Conservation (phyloP, 2,888 invertebrate genomes). For the Pterostichus madidus region DNA sequence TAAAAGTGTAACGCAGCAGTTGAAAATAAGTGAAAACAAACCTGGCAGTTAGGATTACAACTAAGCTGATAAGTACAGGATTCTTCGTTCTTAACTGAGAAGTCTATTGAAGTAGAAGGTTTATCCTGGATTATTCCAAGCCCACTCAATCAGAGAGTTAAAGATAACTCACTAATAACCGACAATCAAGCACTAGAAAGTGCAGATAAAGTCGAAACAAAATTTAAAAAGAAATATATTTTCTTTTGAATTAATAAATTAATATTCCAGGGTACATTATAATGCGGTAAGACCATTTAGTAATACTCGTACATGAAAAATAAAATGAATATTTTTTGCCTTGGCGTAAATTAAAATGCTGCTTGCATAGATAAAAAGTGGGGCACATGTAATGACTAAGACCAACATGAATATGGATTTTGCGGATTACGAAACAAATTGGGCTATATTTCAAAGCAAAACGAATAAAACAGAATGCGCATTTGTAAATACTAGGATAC, state of each 20-base stretch:
- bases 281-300: slow-evolving; percentile 18
- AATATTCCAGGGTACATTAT: slow-evolving; percentile 4
- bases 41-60: no score
- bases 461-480: slow-evolving; percentile 35
- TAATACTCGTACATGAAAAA: not conserved
- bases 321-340: slow-evolving; percentile 25
- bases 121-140: no score
- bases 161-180: no score
- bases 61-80: no score
- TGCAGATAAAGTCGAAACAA: no score
- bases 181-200: no score
- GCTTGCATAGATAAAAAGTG: slow-evolving; percentile 50
- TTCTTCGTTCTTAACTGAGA: no score
- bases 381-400: slow-evolving; percentile 40
- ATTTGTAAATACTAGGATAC: slow-evolving; percentile 29
- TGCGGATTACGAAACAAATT: slow-evolving; percentile 50
- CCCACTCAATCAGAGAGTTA: no score
- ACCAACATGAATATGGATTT: slow-evolving; percentile 55
- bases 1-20: no score
- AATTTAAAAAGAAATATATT: no score
- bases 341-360: slow-evolving; percentile 32
- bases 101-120: no score
- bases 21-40: no score
- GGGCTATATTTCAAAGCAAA: slow-evolving; percentile 35
- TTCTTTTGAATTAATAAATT: not conserved